Base-by-base conservation (phyloP, 2,888 invertebrate species). In the Erebia palarica region DNA sequence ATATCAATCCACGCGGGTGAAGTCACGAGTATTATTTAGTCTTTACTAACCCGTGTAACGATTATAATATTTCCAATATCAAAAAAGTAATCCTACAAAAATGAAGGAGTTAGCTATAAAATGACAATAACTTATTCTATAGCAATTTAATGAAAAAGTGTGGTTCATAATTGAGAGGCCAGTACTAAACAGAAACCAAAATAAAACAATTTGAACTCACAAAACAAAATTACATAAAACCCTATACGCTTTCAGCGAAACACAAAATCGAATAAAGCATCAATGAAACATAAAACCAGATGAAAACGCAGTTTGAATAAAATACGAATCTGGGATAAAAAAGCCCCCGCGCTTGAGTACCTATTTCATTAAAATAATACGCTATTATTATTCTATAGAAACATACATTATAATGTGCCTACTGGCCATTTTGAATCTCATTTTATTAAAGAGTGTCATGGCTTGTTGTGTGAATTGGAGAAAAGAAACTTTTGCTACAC, bases 351-450 rank as follows among this genome's bases (percentile, higher is more conserved):
- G 78, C 81, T 65, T 81, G 82, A 78, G 82, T 81, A 36, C 36
- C 36, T 81, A 84, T 82, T 84, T 85, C 84, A 86, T 88, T 89
- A 86, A 86, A 82, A 84, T 83, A 87, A 84, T 86, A 86, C 87
- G 79, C 80, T 77, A 78, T 75, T 75, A 74, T 73, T 74, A 71
- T 84, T 80, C 82, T 81, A 82, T 83, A 84, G 81, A 84, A 78
- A 84, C 78, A 81, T 78, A 16, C 76, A 80, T 78, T 78, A 80
- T 78, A 79, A 80, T 79, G 81, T 84, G 10, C 84, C 83, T 84
- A 87, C 88, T 89, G 86, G 87, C 86, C 87, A 89, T 90, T 89
- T 88, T 87, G 84, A 87, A 87, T 88, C 79, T 86, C 82, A 85
- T 87, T 83, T 36, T 49, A 21, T 21, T 47, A 10, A 61, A 44